phyloP scores from a whole-genome alignment of 2,113 vertebrate species.

The Ondatra zibethicus region DNA sequence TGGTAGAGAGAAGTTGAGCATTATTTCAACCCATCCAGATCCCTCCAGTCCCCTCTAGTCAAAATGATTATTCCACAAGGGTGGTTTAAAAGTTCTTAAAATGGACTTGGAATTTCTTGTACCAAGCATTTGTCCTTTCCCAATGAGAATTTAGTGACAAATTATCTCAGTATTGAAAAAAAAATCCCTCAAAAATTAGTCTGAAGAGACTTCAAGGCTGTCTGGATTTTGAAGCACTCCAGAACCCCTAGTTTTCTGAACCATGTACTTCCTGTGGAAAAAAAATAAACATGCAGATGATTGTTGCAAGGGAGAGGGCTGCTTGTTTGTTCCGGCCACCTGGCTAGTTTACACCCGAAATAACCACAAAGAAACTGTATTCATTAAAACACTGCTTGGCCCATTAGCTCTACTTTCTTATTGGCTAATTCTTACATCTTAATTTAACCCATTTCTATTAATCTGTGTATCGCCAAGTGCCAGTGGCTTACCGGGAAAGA shows the following conservation, averaged over 20 bases:
- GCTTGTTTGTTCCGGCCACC: too few relatives aligned
- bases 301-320: not conserved
- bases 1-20: not conserved
- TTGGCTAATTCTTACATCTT: too few relatives aligned
- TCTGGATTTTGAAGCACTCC: not conserved
- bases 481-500: too few relatives aligned
- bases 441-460: too few relatives aligned
- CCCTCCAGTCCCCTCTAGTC: accelerated
- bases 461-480: too few relatives aligned
- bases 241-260: not conserved
- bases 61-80: not conserved
- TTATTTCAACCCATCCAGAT: not conserved
- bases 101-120: not conserved
- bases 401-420: too few relatives aligned
- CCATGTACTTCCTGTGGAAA: not conserved
- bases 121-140: accelerated
- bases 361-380: too few relatives aligned
- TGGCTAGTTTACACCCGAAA: too few relatives aligned
- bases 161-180: not conserved
- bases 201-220: not conserved
- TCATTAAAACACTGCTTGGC: too few relatives aligned
- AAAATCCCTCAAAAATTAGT: not conserved
- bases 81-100: not conserved
- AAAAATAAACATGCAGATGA: not conserved
- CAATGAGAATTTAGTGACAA: not conserved